Conservation (phyloP, 2,888 invertebrate genomes). For the Herminia tarsipennalis region DNA sequence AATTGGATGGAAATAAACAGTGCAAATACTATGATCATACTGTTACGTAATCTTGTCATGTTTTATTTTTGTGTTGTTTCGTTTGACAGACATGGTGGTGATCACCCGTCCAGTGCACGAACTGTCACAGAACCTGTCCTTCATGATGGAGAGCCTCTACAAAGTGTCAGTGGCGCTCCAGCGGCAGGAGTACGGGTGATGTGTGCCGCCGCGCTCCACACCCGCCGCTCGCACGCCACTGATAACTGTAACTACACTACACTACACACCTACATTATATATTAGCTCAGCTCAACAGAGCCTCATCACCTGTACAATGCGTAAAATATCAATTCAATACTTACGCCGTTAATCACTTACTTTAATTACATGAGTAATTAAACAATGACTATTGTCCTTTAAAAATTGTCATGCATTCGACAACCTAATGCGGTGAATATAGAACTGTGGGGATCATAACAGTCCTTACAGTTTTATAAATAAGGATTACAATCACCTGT, state of each 20-base stretch:
- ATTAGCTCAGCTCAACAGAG: not conserved
- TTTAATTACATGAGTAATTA: too few species aligned
- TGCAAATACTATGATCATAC: too few species aligned
- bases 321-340: too few species aligned
- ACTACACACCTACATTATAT: not conserved
- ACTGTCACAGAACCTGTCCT: constrained; percentile 77
- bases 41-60: too few species aligned
- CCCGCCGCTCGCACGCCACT: not conserved
- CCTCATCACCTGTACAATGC: not conserved
- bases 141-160: constrained; percentile 83
- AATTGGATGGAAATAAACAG: too few species aligned
- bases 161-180: constrained; percentile 78
- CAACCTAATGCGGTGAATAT: too few species aligned
- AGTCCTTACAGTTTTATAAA: too few species aligned
- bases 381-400: too few species aligned
- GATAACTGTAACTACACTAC: not conserved
- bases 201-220: not conserved
- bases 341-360: too few species aligned
- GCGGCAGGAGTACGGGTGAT: constrained; percentile 66
- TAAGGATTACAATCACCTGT: too few species aligned
- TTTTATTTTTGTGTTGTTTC: not conserved
- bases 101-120: constrained; percentile 80
- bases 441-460: too few species aligned
- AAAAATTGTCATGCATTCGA: too few species aligned
- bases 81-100: constrained; percentile 75